Base-by-base conservation (phyloP, 2,113 vertebrate species). In the Penelope pileata region DNA sequence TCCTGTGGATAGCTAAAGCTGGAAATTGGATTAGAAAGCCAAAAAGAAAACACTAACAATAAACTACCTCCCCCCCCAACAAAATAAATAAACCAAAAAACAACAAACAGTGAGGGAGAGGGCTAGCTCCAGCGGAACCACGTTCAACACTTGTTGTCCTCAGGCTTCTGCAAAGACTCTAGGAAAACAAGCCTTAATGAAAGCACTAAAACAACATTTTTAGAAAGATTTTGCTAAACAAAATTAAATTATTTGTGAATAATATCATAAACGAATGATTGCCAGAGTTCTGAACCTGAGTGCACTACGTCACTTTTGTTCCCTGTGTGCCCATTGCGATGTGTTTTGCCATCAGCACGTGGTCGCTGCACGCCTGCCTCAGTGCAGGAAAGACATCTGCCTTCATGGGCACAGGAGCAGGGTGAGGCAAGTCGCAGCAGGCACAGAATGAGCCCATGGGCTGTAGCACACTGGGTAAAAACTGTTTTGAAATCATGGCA, bases 381-480 rank as follows among this genome's bases (percentile, higher is more conserved):
- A 10, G 0, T 23, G n/a, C 75, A 60, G 69, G 53, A 88, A 27
- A 66, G 74, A 26, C 64, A 83, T 5, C 48, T 64, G 64, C 17
- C 60, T 68, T 36, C 60, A 22, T 38, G 70, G 19, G 48, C 26
- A 1, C 12, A 51, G 67, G 84, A 66, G 69, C 51, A 73, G n/a
- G n/a, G n/a, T n/a, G n/a, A 86, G 69, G 62, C 89, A 76, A 68
- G 86, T 86, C 86, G 51, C 23, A 56, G 45, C 70, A 93, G 62
- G 92, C 73, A 66, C 53, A 53, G 62, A 64, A 64, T 1, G 7
- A 90, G 7, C 60, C 85, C 6, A 0, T 26, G 40, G 90, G 32
- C 40, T 91, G 64, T 72, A 82, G 91, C 2, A 3, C 51, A 12
- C 1, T 2, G 45, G 48, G n/a, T 62, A 32, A 34, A 69, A 85